Evolutionary conservation across 2,113 vertebrate genomes (phyloP).

Genomic region (Saccopteryx leptura): DNA sequence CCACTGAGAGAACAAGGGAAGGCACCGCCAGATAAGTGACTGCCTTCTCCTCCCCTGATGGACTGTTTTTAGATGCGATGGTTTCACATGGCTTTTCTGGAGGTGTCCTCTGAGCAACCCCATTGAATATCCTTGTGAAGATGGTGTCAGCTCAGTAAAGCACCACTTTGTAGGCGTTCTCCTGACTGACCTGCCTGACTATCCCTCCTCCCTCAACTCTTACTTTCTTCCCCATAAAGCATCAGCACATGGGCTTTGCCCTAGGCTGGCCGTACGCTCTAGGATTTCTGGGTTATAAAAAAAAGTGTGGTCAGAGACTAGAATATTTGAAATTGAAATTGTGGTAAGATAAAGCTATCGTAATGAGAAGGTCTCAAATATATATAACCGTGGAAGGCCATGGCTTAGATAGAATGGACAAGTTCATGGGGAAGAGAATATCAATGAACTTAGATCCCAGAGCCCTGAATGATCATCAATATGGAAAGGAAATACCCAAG

Average conservation of each 20-base stretch:
- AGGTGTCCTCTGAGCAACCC: background rate
- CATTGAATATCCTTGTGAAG: background rate
- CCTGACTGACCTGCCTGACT: background rate
- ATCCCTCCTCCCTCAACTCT: background rate
- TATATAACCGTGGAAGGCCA: background rate
- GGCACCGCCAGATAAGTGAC: background rate
- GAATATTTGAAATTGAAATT: constrained; percentile 5
- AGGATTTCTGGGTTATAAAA: background rate
- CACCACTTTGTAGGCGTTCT: background rate
- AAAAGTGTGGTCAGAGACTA: constrained; percentile 6
- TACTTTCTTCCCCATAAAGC: background rate
- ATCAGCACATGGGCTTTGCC: background rate
- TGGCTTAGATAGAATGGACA: background rate
- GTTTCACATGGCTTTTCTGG: background rate
- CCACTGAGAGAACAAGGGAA: background rate
- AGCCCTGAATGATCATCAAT: background rate
- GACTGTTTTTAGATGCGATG: background rate
- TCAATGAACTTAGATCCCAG: background rate
- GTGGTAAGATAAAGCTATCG: background rate
- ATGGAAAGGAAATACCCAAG: background rate
- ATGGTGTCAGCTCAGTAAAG: background rate
- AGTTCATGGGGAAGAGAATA: background rate
- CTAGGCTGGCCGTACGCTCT: background rate
- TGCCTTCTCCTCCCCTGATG: background rate
- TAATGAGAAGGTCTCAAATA: background rate